phyloP scores from a whole-genome alignment of 2,113 vertebrate species.

The Gobiocypris rarus region DNA sequence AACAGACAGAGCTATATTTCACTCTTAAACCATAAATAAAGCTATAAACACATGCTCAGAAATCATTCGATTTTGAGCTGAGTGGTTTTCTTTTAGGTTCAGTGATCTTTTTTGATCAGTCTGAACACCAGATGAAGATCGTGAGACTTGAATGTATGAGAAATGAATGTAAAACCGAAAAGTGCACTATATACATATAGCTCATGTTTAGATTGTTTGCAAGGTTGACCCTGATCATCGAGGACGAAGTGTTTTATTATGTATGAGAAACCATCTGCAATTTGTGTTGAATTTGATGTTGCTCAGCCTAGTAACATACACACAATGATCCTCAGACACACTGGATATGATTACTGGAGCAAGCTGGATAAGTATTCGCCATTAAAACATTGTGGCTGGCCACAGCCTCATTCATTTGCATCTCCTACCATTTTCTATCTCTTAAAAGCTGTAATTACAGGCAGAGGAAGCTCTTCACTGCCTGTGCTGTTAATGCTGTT shows the following conservation, averaged over 20 bases:
- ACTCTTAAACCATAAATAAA: neutral
- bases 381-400: neutral
- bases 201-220: neutral
- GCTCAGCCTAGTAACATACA: neutral
- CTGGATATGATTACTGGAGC: neutral
- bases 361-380: neutral
- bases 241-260: neutral
- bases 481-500: conserved; percentile 23
- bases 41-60: neutral
- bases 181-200: neutral
- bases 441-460: conserved; percentile 32
- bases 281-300: neutral
- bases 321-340: neutral
- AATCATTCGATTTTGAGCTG: no score
- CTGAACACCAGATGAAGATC: neutral
- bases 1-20: neutral
- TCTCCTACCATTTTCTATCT: conserved; percentile 20
- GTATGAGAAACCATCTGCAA: neutral
- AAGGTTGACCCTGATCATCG: neutral
- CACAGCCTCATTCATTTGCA: conserved; percentile 23
- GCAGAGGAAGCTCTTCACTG: conserved; percentile 18
- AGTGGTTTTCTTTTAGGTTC: neutral
- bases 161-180: neutral
- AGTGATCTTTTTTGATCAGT: neutral
- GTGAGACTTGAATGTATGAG: no score